These are phyloP conservation scores for Phalacrocorax brasilianus DNA, from an alignment of 2,113 vertebrate genomes.

Conservation along the genomic window DNA sequence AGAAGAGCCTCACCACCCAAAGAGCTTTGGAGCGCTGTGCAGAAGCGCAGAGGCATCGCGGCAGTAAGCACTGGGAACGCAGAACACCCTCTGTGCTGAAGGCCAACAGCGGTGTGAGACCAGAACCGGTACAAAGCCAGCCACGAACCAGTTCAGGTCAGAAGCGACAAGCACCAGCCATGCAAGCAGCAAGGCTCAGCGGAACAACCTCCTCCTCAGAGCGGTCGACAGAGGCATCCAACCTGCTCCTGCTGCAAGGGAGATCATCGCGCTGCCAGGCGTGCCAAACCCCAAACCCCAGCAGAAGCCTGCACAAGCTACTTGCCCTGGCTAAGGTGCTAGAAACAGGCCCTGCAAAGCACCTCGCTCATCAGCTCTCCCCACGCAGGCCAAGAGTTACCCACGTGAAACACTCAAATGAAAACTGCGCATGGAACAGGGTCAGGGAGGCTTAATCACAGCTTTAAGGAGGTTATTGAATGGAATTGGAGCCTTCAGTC, in stretches of 20 bases:
- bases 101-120: fast-evolving
- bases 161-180: background rate
- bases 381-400: background rate
- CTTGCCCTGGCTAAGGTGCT: background rate
- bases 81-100: too few relatives aligned
- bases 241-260: background rate
- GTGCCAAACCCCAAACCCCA: background rate
- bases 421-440: background rate
- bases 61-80: fast-evolving
- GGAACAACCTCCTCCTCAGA: background rate
- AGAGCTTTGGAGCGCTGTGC: fast-evolving
- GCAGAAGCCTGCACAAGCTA: background rate
- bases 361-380: background rate
- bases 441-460: background rate
- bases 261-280: fast-evolving
- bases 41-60: fast-evolving
- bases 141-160: background rate
- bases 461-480: background rate
- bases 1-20: background rate
- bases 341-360: background rate
- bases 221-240: background rate
- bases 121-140: too few relatives aligned
- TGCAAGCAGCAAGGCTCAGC: background rate
- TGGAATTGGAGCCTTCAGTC: background rate
- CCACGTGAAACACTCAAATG: fast-evolving